phyloP scores from a whole-genome alignment of 2,113 vertebrate species.

The Spea multiplicata region DNA sequence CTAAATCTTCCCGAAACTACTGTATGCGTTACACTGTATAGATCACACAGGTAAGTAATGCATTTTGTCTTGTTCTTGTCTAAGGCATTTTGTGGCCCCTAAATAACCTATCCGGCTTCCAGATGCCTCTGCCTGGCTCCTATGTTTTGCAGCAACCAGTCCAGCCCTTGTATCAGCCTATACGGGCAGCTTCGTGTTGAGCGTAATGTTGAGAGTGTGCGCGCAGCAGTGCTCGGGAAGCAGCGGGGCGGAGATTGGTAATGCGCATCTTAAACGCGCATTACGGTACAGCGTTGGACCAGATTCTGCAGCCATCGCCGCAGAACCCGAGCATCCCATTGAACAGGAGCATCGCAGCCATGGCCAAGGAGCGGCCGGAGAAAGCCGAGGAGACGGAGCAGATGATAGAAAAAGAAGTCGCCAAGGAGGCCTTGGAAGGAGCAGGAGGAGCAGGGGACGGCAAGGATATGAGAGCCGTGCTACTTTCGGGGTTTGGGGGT shows the following conservation, averaged over 20 bases:
- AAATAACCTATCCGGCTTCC: too few species aligned
- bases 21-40: too few species aligned
- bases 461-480: constrained; percentile 92
- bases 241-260: constrained; percentile 18
- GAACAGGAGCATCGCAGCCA: constrained; percentile 55
- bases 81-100: too few species aligned
- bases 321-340: constrained; percentile 52
- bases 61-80: too few species aligned
- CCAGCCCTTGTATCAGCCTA: neutral
- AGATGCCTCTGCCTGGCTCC: neutral
- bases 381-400: constrained; percentile 87
- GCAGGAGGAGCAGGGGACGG: constrained; percentile 62
- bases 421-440: constrained; percentile 63
- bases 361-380: constrained; percentile 77
- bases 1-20: too few species aligned
- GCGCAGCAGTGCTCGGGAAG: constrained; percentile 15
- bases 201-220: neutral
- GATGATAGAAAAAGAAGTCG: constrained; percentile 82
- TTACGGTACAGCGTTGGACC: constrained; percentile 48
- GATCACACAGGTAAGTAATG: too few species aligned
- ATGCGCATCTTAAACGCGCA: constrained; percentile 54
- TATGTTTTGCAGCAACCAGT: neutral
- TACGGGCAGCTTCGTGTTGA: neutral
- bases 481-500: constrained; percentile 87
- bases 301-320: constrained; percentile 64